These are phyloP conservation scores for Danio albolineatus DNA, from an alignment of 2,797 vertebrate genomes.

Conservation along the genomic window DNA sequence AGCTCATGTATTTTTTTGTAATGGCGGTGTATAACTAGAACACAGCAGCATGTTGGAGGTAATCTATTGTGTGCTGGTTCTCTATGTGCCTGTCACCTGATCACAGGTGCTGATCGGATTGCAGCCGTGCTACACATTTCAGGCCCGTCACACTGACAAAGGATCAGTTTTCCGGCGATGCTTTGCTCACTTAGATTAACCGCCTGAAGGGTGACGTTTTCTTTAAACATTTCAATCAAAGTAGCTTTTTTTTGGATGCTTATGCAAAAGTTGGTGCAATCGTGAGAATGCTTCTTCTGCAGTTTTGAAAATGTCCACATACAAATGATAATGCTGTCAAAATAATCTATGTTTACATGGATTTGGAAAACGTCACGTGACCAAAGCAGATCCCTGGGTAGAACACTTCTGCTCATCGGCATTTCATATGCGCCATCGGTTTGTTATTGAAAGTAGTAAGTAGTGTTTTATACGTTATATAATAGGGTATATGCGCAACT, in stretches of 20 bases:
- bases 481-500: too few species aligned
- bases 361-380: too few species aligned
- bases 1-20: constrained; percentile 12
- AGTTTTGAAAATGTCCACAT: too few species aligned
- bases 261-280: not conserved
- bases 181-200: not conserved
- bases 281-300: not conserved
- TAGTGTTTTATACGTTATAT: too few species aligned
- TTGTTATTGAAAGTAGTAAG: too few species aligned
- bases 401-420: too few species aligned
- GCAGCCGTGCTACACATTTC: constrained; percentile 21
- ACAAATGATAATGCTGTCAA: too few species aligned
- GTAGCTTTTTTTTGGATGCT: not conserved
- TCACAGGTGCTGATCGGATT: constrained; percentile 37
- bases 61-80: constrained; percentile 30
- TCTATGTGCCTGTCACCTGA: constrained; percentile 35
- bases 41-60: not conserved
- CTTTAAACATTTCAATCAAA: not conserved
- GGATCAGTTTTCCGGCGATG: constrained; percentile 31
- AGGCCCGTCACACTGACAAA: not conserved
- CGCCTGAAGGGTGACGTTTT: not conserved
- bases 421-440: too few species aligned
- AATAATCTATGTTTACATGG: too few species aligned
- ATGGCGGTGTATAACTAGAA: not conserved
- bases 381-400: too few species aligned